Conservation (phyloP, 2,797 vertebrate species). For the Ataeniobius toweri region DNA sequence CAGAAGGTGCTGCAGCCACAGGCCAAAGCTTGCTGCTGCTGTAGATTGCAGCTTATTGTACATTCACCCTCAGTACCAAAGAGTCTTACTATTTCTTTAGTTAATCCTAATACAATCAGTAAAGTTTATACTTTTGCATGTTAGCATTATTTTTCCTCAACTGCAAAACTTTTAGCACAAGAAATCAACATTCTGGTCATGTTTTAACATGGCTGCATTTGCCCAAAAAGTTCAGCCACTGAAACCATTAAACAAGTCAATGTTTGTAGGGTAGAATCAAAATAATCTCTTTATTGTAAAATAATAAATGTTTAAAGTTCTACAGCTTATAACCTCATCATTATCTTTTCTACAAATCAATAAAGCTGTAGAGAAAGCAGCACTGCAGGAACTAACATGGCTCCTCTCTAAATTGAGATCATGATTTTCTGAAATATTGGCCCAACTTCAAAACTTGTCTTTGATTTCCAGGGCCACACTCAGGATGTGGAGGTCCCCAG, state of each 20-base stretch:
- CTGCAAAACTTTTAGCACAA: background rate
- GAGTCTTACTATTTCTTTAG: constrained; percentile 8
- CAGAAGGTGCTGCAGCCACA: constrained; percentile 32
- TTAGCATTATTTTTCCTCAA: background rate
- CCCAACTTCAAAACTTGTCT: background rate
- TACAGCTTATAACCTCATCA: background rate
- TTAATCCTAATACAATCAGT: constrained; percentile 1
- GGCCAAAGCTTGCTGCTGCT: constrained; percentile 7
- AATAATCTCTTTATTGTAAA: background rate
- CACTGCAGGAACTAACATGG: background rate
- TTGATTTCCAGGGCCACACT: constrained; percentile 34
- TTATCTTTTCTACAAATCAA: background rate
- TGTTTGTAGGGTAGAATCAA: background rate
- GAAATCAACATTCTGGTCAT: background rate
- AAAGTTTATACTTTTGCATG: constrained; percentile 8
- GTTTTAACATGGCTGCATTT: background rate
- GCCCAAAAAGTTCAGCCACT: background rate
- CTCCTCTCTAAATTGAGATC: background rate
- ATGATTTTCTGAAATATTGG: background rate
- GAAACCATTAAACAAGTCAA: background rate
- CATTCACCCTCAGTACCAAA: constrained; percentile 46
- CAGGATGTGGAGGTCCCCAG: constrained; percentile 67
- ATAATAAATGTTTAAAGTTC: background rate
- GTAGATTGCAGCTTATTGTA: constrained; percentile 23
- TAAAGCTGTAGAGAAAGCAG: background rate